These are phyloP conservation scores for Macquaria australasica DNA, from an alignment of 2,113 vertebrate species.

Conservation along the genomic window DNA sequence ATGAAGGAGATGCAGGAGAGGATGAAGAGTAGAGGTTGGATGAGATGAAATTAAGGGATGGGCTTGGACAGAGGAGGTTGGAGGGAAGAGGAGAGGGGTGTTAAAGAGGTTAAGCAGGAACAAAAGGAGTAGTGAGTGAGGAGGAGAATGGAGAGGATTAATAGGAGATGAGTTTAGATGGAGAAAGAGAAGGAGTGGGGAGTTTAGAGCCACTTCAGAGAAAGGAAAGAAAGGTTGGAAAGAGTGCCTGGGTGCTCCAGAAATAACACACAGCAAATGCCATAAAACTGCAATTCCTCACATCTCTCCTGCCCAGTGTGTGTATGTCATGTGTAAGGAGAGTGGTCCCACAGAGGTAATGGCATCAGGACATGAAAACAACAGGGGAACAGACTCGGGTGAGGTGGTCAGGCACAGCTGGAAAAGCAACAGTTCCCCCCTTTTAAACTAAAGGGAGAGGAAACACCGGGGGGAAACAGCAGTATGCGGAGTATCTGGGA, in stretches of 20 bases:
- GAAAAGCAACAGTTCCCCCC: constrained; percentile 81
- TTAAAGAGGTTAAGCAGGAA: constrained; percentile 62
- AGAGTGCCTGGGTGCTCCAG: constrained; percentile 64
- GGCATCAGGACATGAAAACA: constrained; percentile 71
- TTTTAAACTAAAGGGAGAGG: constrained; percentile 59
- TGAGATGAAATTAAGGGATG: constrained; percentile 49
- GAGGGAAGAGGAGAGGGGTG: constrained; percentile 28
- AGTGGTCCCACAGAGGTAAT: constrained; percentile 65
- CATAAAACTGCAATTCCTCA: constrained; percentile 45
- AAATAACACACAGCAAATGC: constrained; percentile 69
- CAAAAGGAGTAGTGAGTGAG: constrained; percentile 57
- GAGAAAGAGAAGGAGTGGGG: constrained; percentile 20
- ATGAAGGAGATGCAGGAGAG: constrained; percentile 44
- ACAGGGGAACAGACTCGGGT: constrained; percentile 47
- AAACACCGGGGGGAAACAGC: constrained; percentile 47
- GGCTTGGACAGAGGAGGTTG: constrained; percentile 19
- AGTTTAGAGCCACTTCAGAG: constrained; percentile 43
- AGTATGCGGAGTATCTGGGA: constrained; percentile 40
- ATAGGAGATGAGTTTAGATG: constrained; percentile 43
- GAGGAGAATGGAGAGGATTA: constrained; percentile 58
- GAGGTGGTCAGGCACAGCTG: constrained; percentile 82
- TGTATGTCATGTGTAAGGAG: constrained; percentile 53
- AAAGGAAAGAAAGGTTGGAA: constrained; percentile 6
- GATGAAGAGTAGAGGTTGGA: constrained; percentile 52
- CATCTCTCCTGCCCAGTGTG: constrained; percentile 35